These are phyloP conservation scores for Chunga burmeisteri DNA, from an alignment of 2,113 vertebrate genomes.

Conservation along the genomic window DNA sequence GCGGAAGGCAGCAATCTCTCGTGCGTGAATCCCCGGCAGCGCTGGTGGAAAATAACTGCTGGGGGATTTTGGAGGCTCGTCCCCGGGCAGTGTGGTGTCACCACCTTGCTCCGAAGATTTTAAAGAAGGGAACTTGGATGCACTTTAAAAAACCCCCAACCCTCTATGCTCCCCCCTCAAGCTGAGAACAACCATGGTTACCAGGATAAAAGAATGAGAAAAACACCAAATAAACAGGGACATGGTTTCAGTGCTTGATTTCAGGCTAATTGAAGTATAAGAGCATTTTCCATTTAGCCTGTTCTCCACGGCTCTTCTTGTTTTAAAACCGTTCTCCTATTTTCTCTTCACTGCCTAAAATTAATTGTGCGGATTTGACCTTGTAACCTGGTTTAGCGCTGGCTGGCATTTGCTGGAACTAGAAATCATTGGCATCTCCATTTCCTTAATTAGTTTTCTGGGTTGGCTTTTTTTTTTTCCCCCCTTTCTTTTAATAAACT, in stretches of 20 bases:
- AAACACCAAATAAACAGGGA: background rate
- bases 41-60: background rate
- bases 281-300: background rate
- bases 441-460: conserved; percentile 43
- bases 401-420: background rate
- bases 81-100: background rate
- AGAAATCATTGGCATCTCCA: background rate
- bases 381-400: background rate
- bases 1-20: background rate
- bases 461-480: background rate
- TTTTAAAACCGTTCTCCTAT: background rate
- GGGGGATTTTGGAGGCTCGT: background rate
- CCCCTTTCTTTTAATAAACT: background rate
- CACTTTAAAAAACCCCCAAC: background rate
- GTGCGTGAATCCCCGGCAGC: background rate
- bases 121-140: background rate
- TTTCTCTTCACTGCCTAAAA: background rate
- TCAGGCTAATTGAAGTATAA: background rate
- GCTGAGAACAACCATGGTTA: conserved; percentile 7
- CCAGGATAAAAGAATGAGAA: background rate
- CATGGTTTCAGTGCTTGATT: background rate
- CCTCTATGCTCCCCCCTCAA: accelerated
- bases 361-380: background rate
- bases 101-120: background rate
- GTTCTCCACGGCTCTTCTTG: background rate